phyloP scores from a whole-genome alignment of 2,888 invertebrate genomes.

The Spatulosminthurus flaviceps region DNA sequence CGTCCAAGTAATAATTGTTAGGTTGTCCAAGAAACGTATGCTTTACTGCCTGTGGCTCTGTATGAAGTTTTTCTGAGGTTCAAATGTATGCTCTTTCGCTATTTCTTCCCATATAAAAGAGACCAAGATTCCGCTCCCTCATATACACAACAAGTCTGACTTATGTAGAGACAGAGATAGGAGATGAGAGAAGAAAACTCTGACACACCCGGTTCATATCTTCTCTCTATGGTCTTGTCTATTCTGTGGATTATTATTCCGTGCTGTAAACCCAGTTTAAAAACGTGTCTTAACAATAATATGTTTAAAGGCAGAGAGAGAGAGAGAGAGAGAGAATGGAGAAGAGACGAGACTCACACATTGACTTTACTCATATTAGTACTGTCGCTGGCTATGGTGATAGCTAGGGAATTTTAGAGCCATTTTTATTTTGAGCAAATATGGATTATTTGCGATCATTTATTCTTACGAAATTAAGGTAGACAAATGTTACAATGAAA shows the following conservation, averaged over 20 bases:
- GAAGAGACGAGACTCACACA: too few relatives aligned
- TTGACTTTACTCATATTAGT: too few relatives aligned
- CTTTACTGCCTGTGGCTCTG: constrained; percentile 21
- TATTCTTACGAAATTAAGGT: too few relatives aligned
- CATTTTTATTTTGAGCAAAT: too few relatives aligned
- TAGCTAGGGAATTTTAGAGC: too few relatives aligned
- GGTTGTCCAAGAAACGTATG: constrained; percentile 24
- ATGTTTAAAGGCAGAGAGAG: too few relatives aligned
- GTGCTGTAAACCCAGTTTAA: neutral
- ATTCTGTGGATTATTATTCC: constrained; percentile 26
- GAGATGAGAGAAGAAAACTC: neutral
- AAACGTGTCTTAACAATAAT: neutral
- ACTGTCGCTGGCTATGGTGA: too few relatives aligned
- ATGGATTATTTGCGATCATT: too few relatives aligned
- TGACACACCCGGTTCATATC: constrained; percentile 31
- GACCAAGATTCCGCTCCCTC: neutral
- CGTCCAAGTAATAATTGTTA: constrained; percentile 20
- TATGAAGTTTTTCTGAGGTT: constrained; percentile 18
- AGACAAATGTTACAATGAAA: too few relatives aligned
- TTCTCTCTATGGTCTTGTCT: neutral
- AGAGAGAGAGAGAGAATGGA: too few relatives aligned
- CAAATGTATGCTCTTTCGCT: neutral
- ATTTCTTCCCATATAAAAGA: neutral
- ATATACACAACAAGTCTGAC: neutral
- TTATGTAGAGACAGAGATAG: neutral